A percentile compares a stretch with the other conserved stretches of the same genome.
These are phyloP conservation scores for Syngnathus scovelli DNA, from an alignment of 2,113 vertebrate genomes.

Conservation along the genomic window DNA sequence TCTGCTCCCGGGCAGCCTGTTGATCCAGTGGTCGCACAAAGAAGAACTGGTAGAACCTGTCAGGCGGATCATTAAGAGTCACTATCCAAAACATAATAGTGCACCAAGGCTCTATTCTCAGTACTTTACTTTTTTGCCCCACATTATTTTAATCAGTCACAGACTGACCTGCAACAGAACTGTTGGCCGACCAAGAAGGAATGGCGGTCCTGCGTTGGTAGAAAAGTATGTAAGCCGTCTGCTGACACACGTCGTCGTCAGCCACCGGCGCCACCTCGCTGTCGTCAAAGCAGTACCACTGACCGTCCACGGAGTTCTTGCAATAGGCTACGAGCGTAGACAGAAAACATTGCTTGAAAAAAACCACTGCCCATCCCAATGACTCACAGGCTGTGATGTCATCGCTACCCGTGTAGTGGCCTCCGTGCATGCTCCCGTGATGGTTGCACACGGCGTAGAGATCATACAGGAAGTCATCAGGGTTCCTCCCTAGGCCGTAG, in stretches of 20 bases:
- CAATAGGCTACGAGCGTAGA: conserved; percentile 52
- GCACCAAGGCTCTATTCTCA: not conserved
- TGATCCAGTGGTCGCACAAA: conserved; percentile 96
- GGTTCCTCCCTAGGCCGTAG: conserved; percentile 89
- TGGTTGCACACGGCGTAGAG: conserved; percentile 98
- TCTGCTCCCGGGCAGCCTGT: conserved; percentile 87
- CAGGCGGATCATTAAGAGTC: conserved; percentile 4
- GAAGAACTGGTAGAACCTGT: conserved; percentile 97
- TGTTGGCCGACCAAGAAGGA: conserved; percentile 96
- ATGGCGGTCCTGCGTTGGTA: conserved; percentile 92
- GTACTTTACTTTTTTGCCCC: not conserved
- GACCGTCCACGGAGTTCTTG: conserved; percentile 95
- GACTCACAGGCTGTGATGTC: not conserved
- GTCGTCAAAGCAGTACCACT: conserved; percentile 99
- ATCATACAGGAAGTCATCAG: conserved; percentile 94
- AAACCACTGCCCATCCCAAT: not conserved
- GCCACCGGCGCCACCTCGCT: conserved; percentile 87
- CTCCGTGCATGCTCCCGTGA: conserved; percentile 96
- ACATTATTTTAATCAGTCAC: not conserved
- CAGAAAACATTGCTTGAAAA: not conserved
- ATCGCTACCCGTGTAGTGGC: conserved; percentile 86
- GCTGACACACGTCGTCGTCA: conserved; percentile 91
- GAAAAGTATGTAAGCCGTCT: conserved; percentile 92
- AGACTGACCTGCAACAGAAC: conserved; percentile 87
- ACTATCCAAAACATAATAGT: not conserved